Base-by-base conservation (phyloP, 2,797 vertebrate genomes). In the Aeoliscus strigatus region DNA sequence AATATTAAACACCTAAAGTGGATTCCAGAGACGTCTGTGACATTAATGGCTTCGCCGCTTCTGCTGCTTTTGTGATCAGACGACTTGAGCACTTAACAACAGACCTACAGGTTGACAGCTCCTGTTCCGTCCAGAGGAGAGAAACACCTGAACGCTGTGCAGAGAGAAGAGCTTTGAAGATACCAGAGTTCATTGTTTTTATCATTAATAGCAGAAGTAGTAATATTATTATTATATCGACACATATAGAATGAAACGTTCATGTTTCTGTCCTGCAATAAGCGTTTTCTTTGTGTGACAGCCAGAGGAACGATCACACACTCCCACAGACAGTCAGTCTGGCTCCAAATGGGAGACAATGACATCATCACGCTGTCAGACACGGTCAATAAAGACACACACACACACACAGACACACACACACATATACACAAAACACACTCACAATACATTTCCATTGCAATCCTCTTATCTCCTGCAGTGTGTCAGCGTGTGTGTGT, bases 1-100 rank as follows among this genome's bases (percentile, higher is more conserved):
- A 80, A 80, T 80, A 75, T 80, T 77, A 82, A 80, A 73, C 34
- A 66, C 27, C 14, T 45, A 62, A 77, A 79, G 70, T 79, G 73
- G 69, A 56, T 73, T 75, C 58, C 26, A 0, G 7, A 47, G 61
- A 65, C 42, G 8, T 53, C 30, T 51, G 61, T 61, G 76, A 72
- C 67, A 38, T 50, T 73, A 73, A 69, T 63, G 70, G 70, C 32
- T 21, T 42, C 15, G 2, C 32, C 8, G 48, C 40, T 34, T 30
- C 26, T 17, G 12, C 24, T 39, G 40, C 43, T 27, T 60, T 44
- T 38, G 36, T 44, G 14, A 51, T 28, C 10, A 9, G 30, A 27
- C 3, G 28, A 21, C 10, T 21, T 27, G n/a, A n/a, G n/a, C n/a
- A n/a, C n/a, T n/a, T 14, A 45, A 40, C 26, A 31, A 25, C 4